A percentile compares a stretch with the other conserved stretches of the same genome.
phyloP scores from a whole-genome alignment of 2,797 vertebrate genomes.

The Lepilemur septentrionalis region DNA sequence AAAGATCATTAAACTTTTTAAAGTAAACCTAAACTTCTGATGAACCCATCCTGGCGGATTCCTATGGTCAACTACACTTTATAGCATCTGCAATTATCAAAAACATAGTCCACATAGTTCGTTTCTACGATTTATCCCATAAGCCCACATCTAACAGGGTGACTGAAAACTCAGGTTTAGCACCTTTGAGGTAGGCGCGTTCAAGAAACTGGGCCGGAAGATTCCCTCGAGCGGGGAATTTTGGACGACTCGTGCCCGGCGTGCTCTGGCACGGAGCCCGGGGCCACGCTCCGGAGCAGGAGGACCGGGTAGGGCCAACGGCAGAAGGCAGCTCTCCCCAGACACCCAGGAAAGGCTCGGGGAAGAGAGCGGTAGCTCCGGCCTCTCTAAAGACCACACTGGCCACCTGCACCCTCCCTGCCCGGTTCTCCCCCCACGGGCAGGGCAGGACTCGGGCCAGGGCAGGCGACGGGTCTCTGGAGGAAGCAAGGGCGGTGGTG shows the following conservation, averaged over 20 bases:
- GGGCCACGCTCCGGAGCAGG: neutral
- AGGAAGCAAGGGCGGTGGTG: neutral
- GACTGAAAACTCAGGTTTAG: neutral
- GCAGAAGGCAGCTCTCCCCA: neutral
- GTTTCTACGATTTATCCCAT: neutral
- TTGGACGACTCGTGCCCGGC: neutral
- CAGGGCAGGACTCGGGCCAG: neutral
- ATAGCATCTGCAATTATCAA: neutral
- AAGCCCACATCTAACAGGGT: neutral
- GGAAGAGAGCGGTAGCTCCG: neutral
- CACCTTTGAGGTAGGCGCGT: neutral
- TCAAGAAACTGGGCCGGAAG: neutral
- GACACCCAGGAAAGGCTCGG: neutral
- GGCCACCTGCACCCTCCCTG: accelerated
- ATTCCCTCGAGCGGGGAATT: neutral
- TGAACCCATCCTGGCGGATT: constrained; percentile 75
- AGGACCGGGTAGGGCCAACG: neutral
- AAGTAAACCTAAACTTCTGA: constrained; percentile 80
- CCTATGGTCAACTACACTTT: constrained; percentile 7
- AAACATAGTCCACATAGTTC: neutral
- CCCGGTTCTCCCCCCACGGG: accelerated
- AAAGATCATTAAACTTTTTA: constrained; percentile 80
- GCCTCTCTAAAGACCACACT: neutral
- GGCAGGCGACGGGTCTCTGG: neutral
- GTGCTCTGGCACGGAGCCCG: accelerated